These are phyloP conservation scores for Crocidura indochinensis DNA, from an alignment of 2,797 vertebrate genomes.

Conservation along the genomic window DNA sequence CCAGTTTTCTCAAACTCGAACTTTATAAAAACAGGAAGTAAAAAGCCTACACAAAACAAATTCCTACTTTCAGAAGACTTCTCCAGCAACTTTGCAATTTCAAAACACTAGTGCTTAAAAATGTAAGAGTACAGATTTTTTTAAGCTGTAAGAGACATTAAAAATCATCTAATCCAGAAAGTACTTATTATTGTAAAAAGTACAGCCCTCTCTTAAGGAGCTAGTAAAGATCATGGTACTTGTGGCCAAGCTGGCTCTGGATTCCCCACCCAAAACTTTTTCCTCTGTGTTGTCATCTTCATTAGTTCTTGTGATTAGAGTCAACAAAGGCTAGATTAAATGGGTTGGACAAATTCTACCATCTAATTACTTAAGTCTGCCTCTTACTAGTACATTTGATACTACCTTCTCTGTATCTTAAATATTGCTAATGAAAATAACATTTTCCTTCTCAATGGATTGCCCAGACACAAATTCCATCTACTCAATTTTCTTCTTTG, in stretches of 20 bases:
- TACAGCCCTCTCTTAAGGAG: background rate
- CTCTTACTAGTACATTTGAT: background rate
- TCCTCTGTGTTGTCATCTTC: background rate
- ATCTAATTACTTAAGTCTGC: constrained; percentile 3
- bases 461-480: constrained; percentile 13
- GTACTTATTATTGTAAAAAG: constrained; percentile 47
- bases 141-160: constrained; percentile 11
- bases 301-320: constrained; percentile 16
- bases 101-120: constrained; percentile 32
- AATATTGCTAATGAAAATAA: constrained; percentile 2
- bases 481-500: background rate
- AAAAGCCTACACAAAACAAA: constrained; percentile 59
- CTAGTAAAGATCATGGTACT: background rate
- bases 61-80: constrained; percentile 72
- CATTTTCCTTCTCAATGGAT: constrained; percentile 28
- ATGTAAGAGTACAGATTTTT: constrained; percentile 31
- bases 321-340: background rate
- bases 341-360: background rate
- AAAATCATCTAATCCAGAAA: constrained; percentile 35
- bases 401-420: background rate
- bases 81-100: constrained; percentile 64
- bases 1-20: background rate
- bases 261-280: background rate
- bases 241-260: background rate
- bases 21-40: constrained; percentile 63